Evolutionary conservation across 2,113 vertebrate genomes (phyloP).

Genomic region (Lycocorax pyrrhopterus): DNA sequence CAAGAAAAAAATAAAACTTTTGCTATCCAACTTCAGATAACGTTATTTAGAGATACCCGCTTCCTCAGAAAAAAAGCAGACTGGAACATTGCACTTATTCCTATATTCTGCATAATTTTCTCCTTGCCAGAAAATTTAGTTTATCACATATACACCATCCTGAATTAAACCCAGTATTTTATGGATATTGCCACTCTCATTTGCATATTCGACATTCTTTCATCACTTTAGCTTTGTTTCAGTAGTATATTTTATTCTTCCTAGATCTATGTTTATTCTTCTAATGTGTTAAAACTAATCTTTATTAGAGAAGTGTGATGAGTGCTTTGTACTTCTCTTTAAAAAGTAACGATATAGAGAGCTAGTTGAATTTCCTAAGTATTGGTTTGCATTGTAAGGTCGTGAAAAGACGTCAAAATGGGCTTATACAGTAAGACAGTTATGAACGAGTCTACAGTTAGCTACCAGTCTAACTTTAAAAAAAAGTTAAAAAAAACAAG

Average conservation of each 20-base stretch:
- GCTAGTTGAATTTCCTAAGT: not conserved
- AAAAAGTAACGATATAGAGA: not conserved
- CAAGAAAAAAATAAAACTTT: not conserved
- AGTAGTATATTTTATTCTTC: not conserved
- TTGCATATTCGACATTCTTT: not conserved
- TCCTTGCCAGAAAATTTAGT: not conserved
- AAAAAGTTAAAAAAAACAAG: not conserved
- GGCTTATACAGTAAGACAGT: not conserved
- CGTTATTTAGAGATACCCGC: not conserved
- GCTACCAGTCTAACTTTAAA: not conserved
- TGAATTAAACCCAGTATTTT: not conserved
- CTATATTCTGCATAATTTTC: not conserved
- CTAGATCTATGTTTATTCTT: not conserved
- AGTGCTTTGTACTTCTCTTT: not conserved
- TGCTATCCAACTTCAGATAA: not conserved
- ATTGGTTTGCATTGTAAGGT: not conserved
- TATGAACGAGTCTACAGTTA: not conserved
- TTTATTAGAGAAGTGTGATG: not conserved
- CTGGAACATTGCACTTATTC: not conserved
- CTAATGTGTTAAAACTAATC: not conserved
- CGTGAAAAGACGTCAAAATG: not conserved
- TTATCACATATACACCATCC: not conserved
- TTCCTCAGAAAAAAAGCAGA: not conserved
- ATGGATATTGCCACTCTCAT: not conserved
- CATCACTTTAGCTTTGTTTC: not conserved